phyloP scores from a whole-genome alignment of 1,140 invertebrate species.

The Colletes gigas region DNA sequence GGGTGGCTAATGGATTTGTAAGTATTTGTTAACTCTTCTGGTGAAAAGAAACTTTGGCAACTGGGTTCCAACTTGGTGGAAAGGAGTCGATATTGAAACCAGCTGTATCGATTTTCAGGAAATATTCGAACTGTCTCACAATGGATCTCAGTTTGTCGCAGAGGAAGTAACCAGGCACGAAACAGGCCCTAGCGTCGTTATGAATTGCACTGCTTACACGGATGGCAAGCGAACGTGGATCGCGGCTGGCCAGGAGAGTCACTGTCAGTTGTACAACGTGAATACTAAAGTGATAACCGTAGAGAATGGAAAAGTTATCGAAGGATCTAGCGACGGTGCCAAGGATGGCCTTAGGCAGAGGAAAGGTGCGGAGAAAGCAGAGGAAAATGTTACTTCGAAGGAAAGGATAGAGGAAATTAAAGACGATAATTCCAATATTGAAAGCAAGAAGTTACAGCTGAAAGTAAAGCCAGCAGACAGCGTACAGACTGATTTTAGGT shows the following conservation, averaged over 20 bases:
- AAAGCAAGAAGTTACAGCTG: constrained; percentile 86
- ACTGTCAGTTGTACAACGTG: constrained; percentile 94
- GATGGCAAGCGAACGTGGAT: constrained; percentile 88
- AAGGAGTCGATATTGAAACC: too few relatives aligned
- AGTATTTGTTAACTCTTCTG: constrained; percentile 72
- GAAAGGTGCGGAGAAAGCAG: constrained; percentile 70
- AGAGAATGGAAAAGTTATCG: constrained; percentile 79
- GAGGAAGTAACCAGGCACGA: constrained; percentile 93
- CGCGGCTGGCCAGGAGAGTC: constrained; percentile 95
- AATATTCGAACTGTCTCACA: constrained; percentile 94
- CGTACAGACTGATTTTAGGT: constrained; percentile 91
- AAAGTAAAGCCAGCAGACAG: constrained; percentile 88
- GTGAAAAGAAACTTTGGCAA: neutral
- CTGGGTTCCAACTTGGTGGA: neutral
- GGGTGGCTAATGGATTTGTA: constrained; percentile 97
- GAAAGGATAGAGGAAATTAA: constrained; percentile 77
- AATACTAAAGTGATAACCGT: constrained; percentile 84
- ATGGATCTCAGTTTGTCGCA: constrained; percentile 89
- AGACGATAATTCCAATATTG: constrained; percentile 78
- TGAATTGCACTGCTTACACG: constrained; percentile 91
- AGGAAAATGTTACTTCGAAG: constrained; percentile 76
- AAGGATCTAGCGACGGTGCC: constrained; percentile 67
- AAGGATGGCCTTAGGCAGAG: constrained; percentile 76
- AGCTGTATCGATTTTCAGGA: constrained; percentile 83
- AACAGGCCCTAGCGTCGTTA: constrained; percentile 93